phyloP scores from a whole-genome alignment of 2,113 vertebrate genomes.

The Sinocyclocheilus anophthalmus region DNA sequence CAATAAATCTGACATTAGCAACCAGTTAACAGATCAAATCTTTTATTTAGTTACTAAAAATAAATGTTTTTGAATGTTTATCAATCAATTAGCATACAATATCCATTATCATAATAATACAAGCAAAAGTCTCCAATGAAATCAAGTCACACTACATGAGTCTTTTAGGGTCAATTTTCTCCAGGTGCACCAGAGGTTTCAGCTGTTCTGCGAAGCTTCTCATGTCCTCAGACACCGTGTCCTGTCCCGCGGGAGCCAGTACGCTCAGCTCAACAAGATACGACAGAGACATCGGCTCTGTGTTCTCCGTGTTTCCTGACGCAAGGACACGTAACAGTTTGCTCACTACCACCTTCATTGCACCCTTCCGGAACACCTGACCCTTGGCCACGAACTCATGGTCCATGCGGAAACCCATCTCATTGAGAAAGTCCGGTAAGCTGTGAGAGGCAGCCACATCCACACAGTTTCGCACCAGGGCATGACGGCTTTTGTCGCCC shows the following conservation, averaged over 20 bases:
- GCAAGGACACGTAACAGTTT: constrained; percentile 91
- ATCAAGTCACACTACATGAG: constrained; percentile 70
- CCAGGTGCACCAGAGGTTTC: constrained; percentile 92
- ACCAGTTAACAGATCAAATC: too few relatives aligned
- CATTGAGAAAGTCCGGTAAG: constrained; percentile 90
- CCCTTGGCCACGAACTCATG: constrained; percentile 95
- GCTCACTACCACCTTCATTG: constrained; percentile 93
- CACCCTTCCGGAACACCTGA: constrained; percentile 92
- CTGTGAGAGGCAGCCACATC: constrained; percentile 93
- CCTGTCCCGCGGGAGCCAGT: constrained; percentile 79
- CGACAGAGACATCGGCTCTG: constrained; percentile 89
- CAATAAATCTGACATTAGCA: too few relatives aligned
- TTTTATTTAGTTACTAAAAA: too few relatives aligned
- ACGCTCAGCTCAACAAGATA: constrained; percentile 86
- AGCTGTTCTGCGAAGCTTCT: constrained; percentile 95
- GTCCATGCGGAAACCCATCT: constrained; percentile 99
- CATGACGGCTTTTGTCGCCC: constrained; percentile 91
- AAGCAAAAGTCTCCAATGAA: not conserved
- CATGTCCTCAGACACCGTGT: constrained; percentile 91
- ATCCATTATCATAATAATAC: not conserved
- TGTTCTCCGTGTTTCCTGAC: constrained; percentile 93
- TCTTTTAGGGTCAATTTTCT: constrained; percentile 97
- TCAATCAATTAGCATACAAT: not conserved
- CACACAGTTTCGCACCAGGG: constrained; percentile 92
- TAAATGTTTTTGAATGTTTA: not conserved